Percentiles rank a stretch among this genome's conserved stretches.
phyloP scores from a whole-genome alignment of 2,113 vertebrate genomes.

The Morone chrysops region DNA sequence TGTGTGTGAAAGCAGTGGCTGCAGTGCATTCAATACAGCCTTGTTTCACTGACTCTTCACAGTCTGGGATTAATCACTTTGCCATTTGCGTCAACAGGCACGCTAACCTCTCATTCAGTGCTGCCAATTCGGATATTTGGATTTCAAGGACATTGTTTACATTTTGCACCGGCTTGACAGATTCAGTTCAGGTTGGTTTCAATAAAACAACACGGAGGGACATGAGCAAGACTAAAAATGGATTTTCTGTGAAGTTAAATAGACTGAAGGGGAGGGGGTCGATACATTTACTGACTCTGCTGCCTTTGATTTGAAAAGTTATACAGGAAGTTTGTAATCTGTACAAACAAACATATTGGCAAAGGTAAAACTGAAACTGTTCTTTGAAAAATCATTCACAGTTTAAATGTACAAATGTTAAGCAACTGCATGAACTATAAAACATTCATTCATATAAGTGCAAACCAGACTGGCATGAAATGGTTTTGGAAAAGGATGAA shows the following conservation, averaged over 20 bases:
- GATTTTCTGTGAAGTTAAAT: slow-evolving; percentile 70
- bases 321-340: slow-evolving; percentile 48
- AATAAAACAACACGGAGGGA: slow-evolving; percentile 69
- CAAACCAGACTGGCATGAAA: slow-evolving; percentile 2
- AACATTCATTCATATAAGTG: slow-evolving; percentile 1
- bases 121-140: slow-evolving; percentile 74
- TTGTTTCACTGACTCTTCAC: slow-evolving; percentile 68
- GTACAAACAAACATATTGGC: slow-evolving; percentile 43
- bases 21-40: slow-evolving; percentile 63
- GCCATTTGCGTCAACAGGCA: slow-evolving; percentile 71
- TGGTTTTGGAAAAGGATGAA: slow-evolving; percentile 20
- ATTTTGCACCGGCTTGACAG: slow-evolving; percentile 58
- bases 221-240: slow-evolving; percentile 56
- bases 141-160: slow-evolving; percentile 76
- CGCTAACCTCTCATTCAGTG: slow-evolving; percentile 63
- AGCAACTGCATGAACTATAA: background rate
- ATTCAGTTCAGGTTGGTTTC: slow-evolving; percentile 70
- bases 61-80: slow-evolving; percentile 78
- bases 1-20: slow-evolving; percentile 39
- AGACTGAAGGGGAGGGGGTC: slow-evolving; percentile 45
- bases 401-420: background rate
- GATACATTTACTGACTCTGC: slow-evolving; percentile 44
- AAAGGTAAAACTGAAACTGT: slow-evolving; percentile 10
- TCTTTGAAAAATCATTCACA: background rate
- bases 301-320: slow-evolving; percentile 56